Percentiles rank a stretch among this genome's conserved stretches.
phyloP scores from a whole-genome alignment of 1,140 invertebrate genomes.

The Platyura marginata region DNA sequence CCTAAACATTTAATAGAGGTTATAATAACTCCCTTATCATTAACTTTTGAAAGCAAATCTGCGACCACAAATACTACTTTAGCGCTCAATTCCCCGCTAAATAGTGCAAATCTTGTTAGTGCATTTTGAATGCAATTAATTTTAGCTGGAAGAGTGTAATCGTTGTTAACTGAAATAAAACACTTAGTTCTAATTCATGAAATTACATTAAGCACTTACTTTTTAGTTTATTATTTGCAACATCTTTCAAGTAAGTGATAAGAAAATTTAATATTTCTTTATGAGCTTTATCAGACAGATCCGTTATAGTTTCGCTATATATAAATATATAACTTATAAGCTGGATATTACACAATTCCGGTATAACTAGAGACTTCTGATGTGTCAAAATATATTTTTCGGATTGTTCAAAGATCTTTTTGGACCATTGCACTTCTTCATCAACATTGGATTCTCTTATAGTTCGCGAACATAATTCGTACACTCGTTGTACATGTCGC shows the following conservation, averaged over 20 bases:
- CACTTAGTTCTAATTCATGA: neutral
- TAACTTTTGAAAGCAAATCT: neutral
- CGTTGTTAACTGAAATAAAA: neutral
- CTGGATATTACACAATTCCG: neutral
- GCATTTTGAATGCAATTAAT: neutral
- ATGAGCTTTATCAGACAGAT: neutral
- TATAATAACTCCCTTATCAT: neutral
- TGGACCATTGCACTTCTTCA: too few species aligned
- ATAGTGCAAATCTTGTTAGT: neutral
- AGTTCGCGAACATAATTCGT: too few species aligned
- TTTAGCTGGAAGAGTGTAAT: neutral
- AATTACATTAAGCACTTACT: neutral
- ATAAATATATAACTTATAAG: neutral
- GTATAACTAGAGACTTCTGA: neutral
- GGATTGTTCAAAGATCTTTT: neutral
- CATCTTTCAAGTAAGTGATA: neutral
- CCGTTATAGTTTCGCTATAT: neutral
- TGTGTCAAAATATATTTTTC: neutral
- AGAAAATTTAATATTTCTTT: neutral
- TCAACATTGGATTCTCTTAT: too few species aligned
- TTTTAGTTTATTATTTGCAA: neutral
- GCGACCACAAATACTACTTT: neutral
- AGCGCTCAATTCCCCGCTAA: neutral
- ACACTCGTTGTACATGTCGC: neutral
- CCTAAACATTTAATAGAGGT: constrained; percentile 1